Conservation (phyloP, 1,140 invertebrate genomes). For the Littorina saxatilis region DNA sequence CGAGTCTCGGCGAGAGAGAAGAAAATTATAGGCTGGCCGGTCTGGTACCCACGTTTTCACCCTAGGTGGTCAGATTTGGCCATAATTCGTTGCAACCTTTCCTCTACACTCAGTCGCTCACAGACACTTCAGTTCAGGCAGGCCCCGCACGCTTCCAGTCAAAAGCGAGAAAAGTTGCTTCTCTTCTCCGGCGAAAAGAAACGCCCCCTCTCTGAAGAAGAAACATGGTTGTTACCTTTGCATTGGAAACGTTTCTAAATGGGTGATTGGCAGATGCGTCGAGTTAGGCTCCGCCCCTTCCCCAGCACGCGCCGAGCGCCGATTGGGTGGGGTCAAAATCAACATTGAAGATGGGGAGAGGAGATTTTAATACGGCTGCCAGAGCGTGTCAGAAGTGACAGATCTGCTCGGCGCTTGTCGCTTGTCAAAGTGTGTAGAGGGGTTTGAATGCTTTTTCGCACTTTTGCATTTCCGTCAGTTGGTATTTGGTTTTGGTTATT, state of each 20-base stretch:
- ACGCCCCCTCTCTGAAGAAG: not conserved
- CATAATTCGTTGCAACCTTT: not conserved
- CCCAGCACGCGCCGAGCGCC: not conserved
- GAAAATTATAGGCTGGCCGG: not conserved
- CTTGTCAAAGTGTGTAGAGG: not conserved
- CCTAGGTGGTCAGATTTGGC: not conserved
- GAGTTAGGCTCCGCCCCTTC: not conserved
- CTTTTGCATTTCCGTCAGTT: not conserved
- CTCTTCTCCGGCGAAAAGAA: not conserved
- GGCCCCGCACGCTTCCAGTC: not conserved
- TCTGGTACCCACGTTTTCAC: not conserved
- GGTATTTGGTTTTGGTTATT: no score
- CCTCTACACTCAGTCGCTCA: no score
- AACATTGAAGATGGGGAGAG: not conserved
- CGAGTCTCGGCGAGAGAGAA: no score
- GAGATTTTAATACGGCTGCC: slow-evolving; percentile 16
- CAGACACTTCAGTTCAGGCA: not conserved
- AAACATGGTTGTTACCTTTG: slow-evolving; percentile 16
- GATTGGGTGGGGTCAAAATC: slow-evolving; percentile 16
- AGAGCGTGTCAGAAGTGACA: slow-evolving; percentile 17
- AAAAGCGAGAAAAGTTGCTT: not conserved
- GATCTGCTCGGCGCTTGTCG: no score
- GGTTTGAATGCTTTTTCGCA: not conserved
- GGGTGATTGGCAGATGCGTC: slow-evolving; percentile 14
- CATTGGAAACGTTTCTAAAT: not conserved